Evolutionary conservation across 2,888 invertebrate species (phyloP).

Genomic region (Acanthosepion pharaonis): DNA sequence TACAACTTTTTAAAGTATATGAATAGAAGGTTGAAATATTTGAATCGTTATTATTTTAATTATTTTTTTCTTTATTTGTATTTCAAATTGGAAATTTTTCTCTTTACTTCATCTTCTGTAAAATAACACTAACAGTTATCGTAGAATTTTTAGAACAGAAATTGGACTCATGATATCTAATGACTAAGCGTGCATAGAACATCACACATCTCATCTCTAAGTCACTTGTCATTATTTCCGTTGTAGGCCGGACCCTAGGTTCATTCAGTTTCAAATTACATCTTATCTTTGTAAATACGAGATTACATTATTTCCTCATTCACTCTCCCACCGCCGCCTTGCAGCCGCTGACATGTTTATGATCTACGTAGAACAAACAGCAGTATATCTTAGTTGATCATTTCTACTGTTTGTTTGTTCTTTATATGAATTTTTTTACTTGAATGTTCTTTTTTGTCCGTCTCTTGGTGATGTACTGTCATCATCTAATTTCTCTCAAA

Average conservation of each 20-base stretch:
- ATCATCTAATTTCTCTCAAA: neutral
- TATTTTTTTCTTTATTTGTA: no score
- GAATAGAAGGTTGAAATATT: no score
- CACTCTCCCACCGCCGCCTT: neutral
- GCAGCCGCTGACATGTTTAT: neutral
- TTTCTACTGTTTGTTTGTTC: neutral
- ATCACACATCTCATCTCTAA: neutral
- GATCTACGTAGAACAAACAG: neutral
- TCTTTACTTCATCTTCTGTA: neutral
- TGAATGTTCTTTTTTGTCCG: neutral
- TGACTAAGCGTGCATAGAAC: neutral
- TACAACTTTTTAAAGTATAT: no score
- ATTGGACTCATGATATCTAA: neutral
- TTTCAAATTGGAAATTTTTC: neutral
- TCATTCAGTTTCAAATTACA: neutral
- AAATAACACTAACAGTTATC: neutral
- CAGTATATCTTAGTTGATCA: neutral
- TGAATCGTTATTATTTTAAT: no score
- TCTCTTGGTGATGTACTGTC: neutral
- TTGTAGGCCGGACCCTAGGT: neutral
- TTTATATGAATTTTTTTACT: neutral
- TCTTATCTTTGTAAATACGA: neutral
- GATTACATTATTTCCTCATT: neutral
- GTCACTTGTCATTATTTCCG: conserved; percentile 6
- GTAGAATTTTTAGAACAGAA: neutral